These are phyloP conservation scores for Cossypha heuglini DNA, from an alignment of 2,797 vertebrate species.

Conservation along the genomic window DNA sequence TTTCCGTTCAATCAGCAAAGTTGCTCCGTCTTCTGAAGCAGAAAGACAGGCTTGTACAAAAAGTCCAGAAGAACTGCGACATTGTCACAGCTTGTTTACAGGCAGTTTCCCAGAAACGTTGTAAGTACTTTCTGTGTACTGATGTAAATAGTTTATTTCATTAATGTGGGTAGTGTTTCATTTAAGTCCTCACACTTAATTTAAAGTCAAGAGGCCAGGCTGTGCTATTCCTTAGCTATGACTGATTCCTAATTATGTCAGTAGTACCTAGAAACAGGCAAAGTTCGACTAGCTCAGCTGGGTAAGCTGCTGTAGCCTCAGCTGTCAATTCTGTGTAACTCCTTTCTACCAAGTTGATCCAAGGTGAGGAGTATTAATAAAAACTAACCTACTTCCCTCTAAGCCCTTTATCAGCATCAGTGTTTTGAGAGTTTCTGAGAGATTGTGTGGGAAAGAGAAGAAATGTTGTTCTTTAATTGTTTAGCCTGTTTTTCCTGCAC, in stretches of 20 bases:
- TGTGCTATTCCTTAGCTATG: not conserved
- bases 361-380: not conserved
- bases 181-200: not conserved
- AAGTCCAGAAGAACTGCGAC: conserved; percentile 92
- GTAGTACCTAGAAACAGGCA: not conserved
- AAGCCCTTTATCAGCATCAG: not conserved
- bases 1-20: conserved; percentile 87
- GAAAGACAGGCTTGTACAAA: conserved; percentile 86
- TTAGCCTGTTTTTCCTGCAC: not conserved
- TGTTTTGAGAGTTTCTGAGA: not conserved
- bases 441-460: not conserved
- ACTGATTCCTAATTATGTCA: not conserved
- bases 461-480: not conserved
- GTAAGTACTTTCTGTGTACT: conserved; percentile 77
- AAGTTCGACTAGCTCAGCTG: not conserved
- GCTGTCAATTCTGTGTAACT: not conserved
- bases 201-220: not conserved
- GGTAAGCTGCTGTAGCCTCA: not conserved
- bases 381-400: not conserved
- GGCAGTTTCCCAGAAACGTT: conserved; percentile 91
- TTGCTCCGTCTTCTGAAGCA: conserved; percentile 90
- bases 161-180: not conserved
- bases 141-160: not conserved
- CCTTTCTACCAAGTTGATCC: not conserved
- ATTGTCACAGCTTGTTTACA: conserved; percentile 93